Evolutionary conservation across 1,140 invertebrate genomes (phyloP).

Genomic region (Lepidurus couesii): DNA sequence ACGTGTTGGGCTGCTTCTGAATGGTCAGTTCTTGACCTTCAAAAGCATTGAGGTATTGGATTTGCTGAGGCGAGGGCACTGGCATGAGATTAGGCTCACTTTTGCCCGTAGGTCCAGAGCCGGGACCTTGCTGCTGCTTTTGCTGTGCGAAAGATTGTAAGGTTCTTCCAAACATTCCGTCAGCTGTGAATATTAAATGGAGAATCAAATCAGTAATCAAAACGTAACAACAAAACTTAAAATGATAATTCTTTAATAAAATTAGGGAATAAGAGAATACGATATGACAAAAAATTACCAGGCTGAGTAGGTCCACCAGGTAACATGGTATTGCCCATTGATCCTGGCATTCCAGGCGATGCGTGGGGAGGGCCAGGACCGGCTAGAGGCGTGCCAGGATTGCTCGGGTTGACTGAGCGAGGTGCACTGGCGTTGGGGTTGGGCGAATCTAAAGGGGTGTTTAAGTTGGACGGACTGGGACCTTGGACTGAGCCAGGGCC

Average conservation of each 20-base stretch:
- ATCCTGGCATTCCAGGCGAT: constrained; percentile 41
- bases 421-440: constrained; percentile 42
- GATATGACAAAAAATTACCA: constrained; percentile 38
- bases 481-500: constrained; percentile 31
- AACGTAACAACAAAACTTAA: constrained; percentile 31
- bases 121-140: constrained; percentile 54
- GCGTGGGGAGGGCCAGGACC: constrained; percentile 46
- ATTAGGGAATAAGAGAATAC: constrained; percentile 19
- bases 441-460: constrained; percentile 44
- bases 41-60: constrained; percentile 90
- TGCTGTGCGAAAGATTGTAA: constrained; percentile 70
- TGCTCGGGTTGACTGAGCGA: constrained; percentile 55
- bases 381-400: constrained; percentile 62
- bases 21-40: constrained; percentile 94
- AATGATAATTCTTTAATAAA: constrained; percentile 31
- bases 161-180: constrained; percentile 72
- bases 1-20: constrained; percentile 91
- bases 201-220: constrained; percentile 28
- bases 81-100: constrained; percentile 91
- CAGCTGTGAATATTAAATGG: constrained; percentile 49
- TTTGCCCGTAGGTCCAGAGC: constrained; percentile 34
- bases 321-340: constrained; percentile 39
- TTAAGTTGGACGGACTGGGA: constrained; percentile 56
- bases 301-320: constrained; percentile 39
- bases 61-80: constrained; percentile 91